These are phyloP conservation scores for Tychaedon coryphoeus DNA, from an alignment of 2,113 vertebrate genomes.

Conservation along the genomic window DNA sequence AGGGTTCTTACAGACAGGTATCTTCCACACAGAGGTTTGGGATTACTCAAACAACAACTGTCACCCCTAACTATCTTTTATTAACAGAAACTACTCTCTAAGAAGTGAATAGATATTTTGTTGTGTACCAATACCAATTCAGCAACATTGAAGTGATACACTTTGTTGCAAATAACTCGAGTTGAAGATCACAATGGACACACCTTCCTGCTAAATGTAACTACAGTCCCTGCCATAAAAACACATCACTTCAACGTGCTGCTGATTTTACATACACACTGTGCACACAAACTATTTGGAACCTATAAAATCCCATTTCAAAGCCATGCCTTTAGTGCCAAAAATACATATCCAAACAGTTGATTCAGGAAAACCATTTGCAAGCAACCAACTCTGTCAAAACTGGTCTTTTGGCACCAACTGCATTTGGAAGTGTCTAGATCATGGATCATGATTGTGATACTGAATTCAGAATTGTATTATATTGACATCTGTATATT, in stretches of 20 bases:
- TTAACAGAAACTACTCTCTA: not conserved
- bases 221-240: not conserved
- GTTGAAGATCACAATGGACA: not conserved
- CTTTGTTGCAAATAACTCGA: not conserved
- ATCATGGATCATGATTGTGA: not conserved
- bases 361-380: not conserved
- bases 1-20: not conserved
- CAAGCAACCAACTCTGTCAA: not conserved
- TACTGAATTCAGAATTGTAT: not conserved
- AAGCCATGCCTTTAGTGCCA: not conserved
- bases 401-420: not conserved
- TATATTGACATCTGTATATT: not conserved
- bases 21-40: not conserved
- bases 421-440: not conserved
- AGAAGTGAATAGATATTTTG: not conserved
- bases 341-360: not conserved
- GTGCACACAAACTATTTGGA: not conserved
- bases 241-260: not conserved
- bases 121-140: not conserved
- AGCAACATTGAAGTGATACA: not conserved
- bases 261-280: not conserved
- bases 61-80: not conserved
- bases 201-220: not conserved
- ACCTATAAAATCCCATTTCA: not conserved
- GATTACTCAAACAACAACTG: not conserved